A percentile compares a stretch with the other conserved stretches of the same genome.
These are phyloP conservation scores for Oreochromis niloticus DNA, from an alignment of 2,113 vertebrate genomes.

Conservation along the genomic window DNA sequence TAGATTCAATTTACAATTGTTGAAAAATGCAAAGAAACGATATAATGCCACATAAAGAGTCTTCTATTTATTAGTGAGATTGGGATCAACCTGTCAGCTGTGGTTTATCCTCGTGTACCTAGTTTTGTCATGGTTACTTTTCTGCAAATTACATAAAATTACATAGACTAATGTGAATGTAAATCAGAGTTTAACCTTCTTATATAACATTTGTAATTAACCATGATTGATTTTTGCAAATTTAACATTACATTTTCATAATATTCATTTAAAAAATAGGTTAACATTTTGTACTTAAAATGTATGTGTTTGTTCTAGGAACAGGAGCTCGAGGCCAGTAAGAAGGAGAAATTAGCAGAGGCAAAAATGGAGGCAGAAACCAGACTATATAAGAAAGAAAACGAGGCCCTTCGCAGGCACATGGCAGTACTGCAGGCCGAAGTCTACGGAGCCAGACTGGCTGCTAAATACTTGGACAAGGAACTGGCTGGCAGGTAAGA, in stretches of 20 bases:
- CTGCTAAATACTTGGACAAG: constrained; percentile 97
- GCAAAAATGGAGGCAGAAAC: constrained; percentile 89
- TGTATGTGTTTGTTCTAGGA: constrained; percentile 68
- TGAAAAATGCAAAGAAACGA: not conserved
- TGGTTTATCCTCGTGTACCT: not conserved
- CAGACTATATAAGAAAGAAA: constrained; percentile 88
- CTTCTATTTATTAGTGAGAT: not conserved
- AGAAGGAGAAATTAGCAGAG: constrained; percentile 91
- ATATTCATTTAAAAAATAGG: not conserved
- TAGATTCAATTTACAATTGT: not conserved
- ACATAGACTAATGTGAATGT: not conserved
- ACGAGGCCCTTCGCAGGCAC: constrained; percentile 93
- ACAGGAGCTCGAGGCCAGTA: constrained; percentile 88
- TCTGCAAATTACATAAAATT: not conserved
- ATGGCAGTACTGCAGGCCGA: constrained; percentile 97
- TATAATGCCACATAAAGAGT: not conserved
- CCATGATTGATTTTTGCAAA: not conserved
- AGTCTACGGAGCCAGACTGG: constrained; percentile 94
- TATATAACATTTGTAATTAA: not conserved
- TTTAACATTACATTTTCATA: not conserved
- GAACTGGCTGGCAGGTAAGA: constrained; percentile 92
- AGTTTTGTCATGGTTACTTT: not conserved
- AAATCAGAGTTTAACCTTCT: not conserved
- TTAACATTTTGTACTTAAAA: not conserved
- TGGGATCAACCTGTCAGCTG: not conserved